Evolutionary conservation across 2,113 vertebrate genomes (phyloP), one percentile per base, ranked within the genome.

Genomic region (Perognathus longimembris): DNA sequence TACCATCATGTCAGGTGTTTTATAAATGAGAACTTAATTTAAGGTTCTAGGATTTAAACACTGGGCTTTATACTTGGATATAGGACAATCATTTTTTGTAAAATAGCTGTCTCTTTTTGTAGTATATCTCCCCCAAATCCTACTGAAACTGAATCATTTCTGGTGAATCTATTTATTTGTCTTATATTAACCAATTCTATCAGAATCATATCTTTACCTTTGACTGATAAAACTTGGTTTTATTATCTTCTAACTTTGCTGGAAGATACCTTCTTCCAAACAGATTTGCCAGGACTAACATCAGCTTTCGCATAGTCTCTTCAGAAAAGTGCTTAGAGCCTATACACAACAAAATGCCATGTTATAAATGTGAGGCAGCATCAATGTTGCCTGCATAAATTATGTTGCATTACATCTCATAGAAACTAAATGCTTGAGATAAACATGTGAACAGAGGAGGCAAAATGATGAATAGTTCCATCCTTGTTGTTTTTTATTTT

Each of bases 271-370:
- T 30, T 94, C 97, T 97, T 95, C 96, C 97, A 92, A 98, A 97
- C 12, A 97, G 87, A 82, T 97, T 69, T 91, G 97, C 94, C 71
- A 97, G 34, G 21, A 97, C 90, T 69, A 97, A 88, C 5, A 96
- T 7, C 59, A 97, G 81, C 18, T 94, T 95, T 96, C 97, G 94
- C 97, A 97, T 97, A 8, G 97, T 94, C 79, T 96, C 95, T 82
- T 97, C 32, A 89, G 96, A 96, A 95, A 97, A 97, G 57, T 1
- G 8, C 38, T 88, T 94, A 63, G 96, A 85, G 22, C 73, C 97
- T 98, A 42, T 34, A 38, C 12, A 90, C 94, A 92, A 80, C 3
- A 88, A 92, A 94, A 7, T 32, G 1, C 57, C n/a, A 80, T 61
- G 20, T 81, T 75, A 36, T 45, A 88, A 79, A 66, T 22, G 7